Evolutionary conservation across 2,797 vertebrate species (phyloP), one percentile per base, ranked within the genome.

Genomic region (Alauda arvensis): DNA sequence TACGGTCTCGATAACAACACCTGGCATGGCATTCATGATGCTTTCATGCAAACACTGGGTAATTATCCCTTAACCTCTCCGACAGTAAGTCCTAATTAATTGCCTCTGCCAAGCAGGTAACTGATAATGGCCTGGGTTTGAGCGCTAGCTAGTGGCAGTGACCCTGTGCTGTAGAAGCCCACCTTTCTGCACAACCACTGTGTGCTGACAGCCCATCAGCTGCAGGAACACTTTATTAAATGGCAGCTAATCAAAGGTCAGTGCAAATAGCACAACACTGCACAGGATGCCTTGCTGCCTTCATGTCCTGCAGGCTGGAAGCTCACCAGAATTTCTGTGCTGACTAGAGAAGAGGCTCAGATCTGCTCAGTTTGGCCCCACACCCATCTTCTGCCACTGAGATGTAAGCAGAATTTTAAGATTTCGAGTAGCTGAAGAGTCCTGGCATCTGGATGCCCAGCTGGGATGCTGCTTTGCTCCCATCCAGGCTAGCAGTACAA

Each of bases 41-140:
- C 66, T 12, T 77, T 88, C 51, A 20, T 85, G 66, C 76, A 70
- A 91, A 86, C 68, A 83, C 42, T 23, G 57, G 14, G 20, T 90
- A 83, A 93, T 94, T 89, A 85, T 66, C 85, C 80, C 85, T 65
- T 87, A 87, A 76, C 89, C 45, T 90, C 67, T 81, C 45, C 61
- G 40, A 45, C 33, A 83, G 8, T 72, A 89, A 81, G 31, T 76
- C 74, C 87, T 91, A 71, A 88, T 86, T 92, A 89, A 86, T 85
- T 90, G 90, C 82, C 53, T 90, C 45, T 91, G 87, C 83, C 61
- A 57, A 87, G 83, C 61, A 91, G 85, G 85, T 94, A 87, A 60
- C 84, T 70, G 77, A 56, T 90, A 83, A 85, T 75, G 8, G 4
- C 68, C 89, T 91, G 3, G 18, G 42, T 78, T 79, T 79, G 92